Base-by-base conservation (phyloP, 1,140 invertebrate genomes). In the Solenopsis invicta region DNA sequence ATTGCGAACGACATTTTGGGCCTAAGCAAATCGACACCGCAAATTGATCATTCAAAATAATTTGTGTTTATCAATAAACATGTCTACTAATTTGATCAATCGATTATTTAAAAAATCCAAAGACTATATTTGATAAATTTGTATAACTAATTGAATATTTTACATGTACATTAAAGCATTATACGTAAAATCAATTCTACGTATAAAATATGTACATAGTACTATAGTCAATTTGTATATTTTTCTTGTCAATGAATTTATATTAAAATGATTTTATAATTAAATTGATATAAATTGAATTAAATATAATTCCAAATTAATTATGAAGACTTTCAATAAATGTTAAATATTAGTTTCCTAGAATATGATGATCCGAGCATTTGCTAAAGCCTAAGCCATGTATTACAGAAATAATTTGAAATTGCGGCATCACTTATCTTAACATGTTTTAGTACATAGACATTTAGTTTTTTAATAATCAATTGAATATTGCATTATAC, bases 361-460 rank as follows among this genome's bases (percentile, higher is more conserved):
- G 10, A 48, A 4, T 56, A 21, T 59, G 1, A 8, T 50, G 62
- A 78, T 34, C n/a, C 2, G n/a, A n/a, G 2, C 29, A 86, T 89
- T 89, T 76, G 75, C 84, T 69, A 12, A 86, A 66, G 69, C 48
- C 75, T 89, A 80, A 89, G 75, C 21, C 8, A 54, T n/a, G 29
- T 5, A 45, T 87, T 72, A 48, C 21, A 12, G 0, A 52, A 67
- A 52, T 64, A 29, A 77, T 54, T 12, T 2, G 2, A 45, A 50
- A 10, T 62, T 59, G 8, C 1, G 18, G 21, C 5, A 56, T 75
- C 34, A 21, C 48, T 81, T 89, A 12, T 18, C 0, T 18, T 64
- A 80, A 66, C 3, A 64, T 66, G 24, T 77, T 77, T 77, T 62
- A 77, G 62, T 62, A 77, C 13, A 48, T 61, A 61, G 16, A 45